A percentile compares a stretch with the other conserved stretches of the same genome.
Conservation (phyloP, 2,888 invertebrate species). For the Cephus pygmeus region DNA sequence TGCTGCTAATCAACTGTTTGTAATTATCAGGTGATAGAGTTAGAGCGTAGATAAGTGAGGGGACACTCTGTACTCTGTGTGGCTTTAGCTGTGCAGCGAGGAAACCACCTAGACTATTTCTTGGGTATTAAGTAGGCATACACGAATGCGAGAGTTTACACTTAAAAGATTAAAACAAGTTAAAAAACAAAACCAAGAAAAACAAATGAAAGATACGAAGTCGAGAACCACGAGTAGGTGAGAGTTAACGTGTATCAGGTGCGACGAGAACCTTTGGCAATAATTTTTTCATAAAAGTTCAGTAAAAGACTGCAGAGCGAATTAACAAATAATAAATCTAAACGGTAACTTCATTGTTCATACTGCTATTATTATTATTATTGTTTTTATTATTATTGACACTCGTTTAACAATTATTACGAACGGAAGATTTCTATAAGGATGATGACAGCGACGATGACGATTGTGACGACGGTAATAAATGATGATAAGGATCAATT, state of each 20-base stretch:
- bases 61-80: conserved; percentile 4
- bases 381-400: conserved; percentile 10
- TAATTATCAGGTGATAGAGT: background rate
- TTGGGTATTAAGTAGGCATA: background rate
- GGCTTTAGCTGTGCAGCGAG: conserved; percentile 12
- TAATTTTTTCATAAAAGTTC: conserved; percentile 20
- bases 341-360: conserved; percentile 5
- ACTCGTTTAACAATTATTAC: conserved; percentile 14
- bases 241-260: background rate
- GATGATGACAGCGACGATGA: background rate
- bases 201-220: background rate
- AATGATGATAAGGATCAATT: background rate
- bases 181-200: background rate
- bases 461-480: background rate
- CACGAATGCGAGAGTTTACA: background rate
- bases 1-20: background rate
- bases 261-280: conserved; percentile 16
- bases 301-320: conserved; percentile 22
- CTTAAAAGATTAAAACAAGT: background rate
- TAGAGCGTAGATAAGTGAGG: background rate
- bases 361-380: conserved; percentile 4
- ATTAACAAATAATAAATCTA: conserved; percentile 13
- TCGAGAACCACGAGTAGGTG: background rate
- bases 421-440: conserved; percentile 24
- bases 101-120: background rate